Base-by-base conservation (phyloP, 1,140 invertebrate genomes). In the Globodera ellingtonae region DNA sequence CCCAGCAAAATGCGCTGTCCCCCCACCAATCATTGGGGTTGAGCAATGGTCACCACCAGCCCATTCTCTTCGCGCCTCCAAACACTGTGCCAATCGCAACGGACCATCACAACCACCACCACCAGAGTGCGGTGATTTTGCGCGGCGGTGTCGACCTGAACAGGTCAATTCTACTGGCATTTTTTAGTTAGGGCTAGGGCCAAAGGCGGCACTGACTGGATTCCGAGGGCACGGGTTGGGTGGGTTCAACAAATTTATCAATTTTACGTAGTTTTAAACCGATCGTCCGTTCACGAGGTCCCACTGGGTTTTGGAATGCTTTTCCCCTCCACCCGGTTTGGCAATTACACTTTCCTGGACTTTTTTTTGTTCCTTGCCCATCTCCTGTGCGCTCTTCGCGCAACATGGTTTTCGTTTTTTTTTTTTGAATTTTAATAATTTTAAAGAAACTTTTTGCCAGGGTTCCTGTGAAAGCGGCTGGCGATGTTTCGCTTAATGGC, bases 401-500 rank as follows among this genome's bases (percentile, higher is more conserved):
- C 35, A 35, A 35, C 35, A 35, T 35, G 35, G 0, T 35, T 35
- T 35, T 35, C 35, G 35, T 35, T 35, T 35, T 35, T 35, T 35
- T 35, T 35, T 35, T 35, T 3, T 24, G 1, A 24, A 24, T 24
- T 24, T 24, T 24, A 24, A 24, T 24, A 35, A 35, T 35, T 35
- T 35, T 35, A 35, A 35, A 35, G 1, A 35, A 35, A 35, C 35
- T 35, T 35, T 35, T 35, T 2, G 1, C 35, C 8, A 77, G 78
- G n/a, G 44, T 84, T n/a, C 85, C 84, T 18, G 76, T 83, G 21
- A 86, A 85, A 76, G 83, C 85, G 15, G 85, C 85, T 6, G 85
- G 85, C 6, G 85, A 87, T 66, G 85, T 86, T 15, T 85, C 85
- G n/a, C 72, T 85, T 10, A 85, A 66, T 66, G 85, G 85, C 3